Evolutionary conservation across 2,113 vertebrate species (phyloP), one percentile per base, ranked within the genome.

Genomic region (Apteryx owenii): DNA sequence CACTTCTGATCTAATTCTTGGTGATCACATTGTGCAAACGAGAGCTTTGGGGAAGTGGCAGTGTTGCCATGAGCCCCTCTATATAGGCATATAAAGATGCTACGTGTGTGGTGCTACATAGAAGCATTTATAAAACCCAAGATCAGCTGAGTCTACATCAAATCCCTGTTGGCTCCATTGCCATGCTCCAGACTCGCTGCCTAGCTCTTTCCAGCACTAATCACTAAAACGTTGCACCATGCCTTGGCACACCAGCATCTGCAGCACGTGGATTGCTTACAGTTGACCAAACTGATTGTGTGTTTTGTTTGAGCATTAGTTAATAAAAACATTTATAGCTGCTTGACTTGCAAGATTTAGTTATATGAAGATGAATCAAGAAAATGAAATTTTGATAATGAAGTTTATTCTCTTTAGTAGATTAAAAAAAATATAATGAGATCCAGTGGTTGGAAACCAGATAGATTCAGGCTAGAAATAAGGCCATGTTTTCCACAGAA

Each of bases 401-500:
- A 13, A 23, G 61, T 73, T n/a, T 36, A 54, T 80, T 72, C 3
- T 18, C 9, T 65, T 80, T 33, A 89, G n/a, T 60, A n/a, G 71
- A 38, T 71, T 53, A n/a, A 54, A 68, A 79, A 33, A 31, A 53
- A 31, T 18, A n/a, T 71, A 72, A 38, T 72, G 42, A 91, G 56
- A 53, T 93, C 44, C 29, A 73, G 48, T 44, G 36, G 48, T 1
- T 82, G 58, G 66, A 89, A 80, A 89, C 5, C 5, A 51, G 14
- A 65, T 17, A 82, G 51, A 58, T 80, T 83, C 38, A 73, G 69
- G 29, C 25, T 88, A 62, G 76, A 83, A 88, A 81, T 42, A 88
- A 86, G 81, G 66, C 73, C 9, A 9, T 28, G n/a, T 87, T 87
- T 97, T 96, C 81, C 48, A 68, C 38, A 91, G 91, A 58, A 87